Evolutionary conservation across 2,888 invertebrate species (phyloP).

Genomic region (Cancer borealis): DNA sequence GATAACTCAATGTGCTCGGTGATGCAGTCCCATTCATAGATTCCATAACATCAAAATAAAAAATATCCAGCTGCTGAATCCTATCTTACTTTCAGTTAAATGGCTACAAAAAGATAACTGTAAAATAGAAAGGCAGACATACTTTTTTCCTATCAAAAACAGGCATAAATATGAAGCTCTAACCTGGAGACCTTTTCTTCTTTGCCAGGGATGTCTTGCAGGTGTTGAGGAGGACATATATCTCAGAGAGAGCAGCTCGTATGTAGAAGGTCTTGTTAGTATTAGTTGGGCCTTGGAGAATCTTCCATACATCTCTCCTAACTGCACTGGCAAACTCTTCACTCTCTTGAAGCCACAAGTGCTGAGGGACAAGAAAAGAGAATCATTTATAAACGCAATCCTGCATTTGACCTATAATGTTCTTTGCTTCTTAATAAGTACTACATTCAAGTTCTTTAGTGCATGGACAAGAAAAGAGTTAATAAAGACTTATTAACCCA

Average conservation of each 20-base stretch:
- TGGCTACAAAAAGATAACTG: not conserved
- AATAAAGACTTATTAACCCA: not conserved
- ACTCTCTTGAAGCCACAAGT: conserved; percentile 69
- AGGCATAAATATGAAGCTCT: not conserved
- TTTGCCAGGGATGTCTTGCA: conserved; percentile 59
- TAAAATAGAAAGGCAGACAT: not conserved
- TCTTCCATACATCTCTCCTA: conserved; percentile 65
- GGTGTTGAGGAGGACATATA: conserved; percentile 58
- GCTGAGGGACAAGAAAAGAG: conserved; percentile 47
- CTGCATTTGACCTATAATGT: not conserved
- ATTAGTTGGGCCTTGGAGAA: conserved; percentile 54
- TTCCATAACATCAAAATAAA: too few relatives aligned
- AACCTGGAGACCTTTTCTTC: conserved; percentile 59
- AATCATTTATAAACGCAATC: not conserved
- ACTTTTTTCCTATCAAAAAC: not conserved
- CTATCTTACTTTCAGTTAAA: too few relatives aligned
- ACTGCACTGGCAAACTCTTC: conserved; percentile 65
- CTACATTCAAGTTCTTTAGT: not conserved
- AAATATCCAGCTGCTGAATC: too few relatives aligned
- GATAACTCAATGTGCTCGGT: too few relatives aligned
- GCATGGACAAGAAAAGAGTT: not conserved
- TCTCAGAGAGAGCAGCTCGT: conserved; percentile 66
- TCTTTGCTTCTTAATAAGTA: not conserved
- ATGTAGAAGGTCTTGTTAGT: conserved; percentile 64
- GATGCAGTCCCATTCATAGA: too few relatives aligned